Percentiles rank a stretch among this genome's conserved stretches.
Evolutionary conservation across 2,797 vertebrate genomes (phyloP).

Genomic region (Kryptopterus vitreolus): DNA sequence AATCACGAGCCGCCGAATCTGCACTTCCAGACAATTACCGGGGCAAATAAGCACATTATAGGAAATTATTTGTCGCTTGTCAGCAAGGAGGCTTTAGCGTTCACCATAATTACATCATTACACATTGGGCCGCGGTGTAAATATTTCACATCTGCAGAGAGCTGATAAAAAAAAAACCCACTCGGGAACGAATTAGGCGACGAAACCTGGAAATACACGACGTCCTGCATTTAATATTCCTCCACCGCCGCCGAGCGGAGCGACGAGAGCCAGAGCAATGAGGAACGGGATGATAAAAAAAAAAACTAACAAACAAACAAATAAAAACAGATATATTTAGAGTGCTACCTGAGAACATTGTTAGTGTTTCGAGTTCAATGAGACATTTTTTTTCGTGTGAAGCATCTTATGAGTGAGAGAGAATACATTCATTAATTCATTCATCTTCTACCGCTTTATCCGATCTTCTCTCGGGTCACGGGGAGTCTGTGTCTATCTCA

Average conservation of each 20-base stretch:
- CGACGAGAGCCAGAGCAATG: background rate
- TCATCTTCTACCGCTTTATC: too few relatives aligned
- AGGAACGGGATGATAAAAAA: background rate
- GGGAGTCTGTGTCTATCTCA: too few relatives aligned
- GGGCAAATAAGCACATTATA: constrained; percentile 38
- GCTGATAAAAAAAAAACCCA: constrained; percentile 43
- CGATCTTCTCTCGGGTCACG: too few relatives aligned
- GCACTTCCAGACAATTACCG: constrained; percentile 30
- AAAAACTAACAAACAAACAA: too few relatives aligned
- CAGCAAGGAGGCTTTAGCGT: constrained; percentile 25
- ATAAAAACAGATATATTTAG: background rate
- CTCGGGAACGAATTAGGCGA: constrained; percentile 29
- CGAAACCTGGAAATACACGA: constrained; percentile 14
- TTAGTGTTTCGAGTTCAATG: background rate
- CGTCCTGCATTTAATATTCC: constrained; percentile 19
- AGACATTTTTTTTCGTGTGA: too few relatives aligned
- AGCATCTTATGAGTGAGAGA: too few relatives aligned
- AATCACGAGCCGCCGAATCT: constrained; percentile 9
- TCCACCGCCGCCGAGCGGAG: background rate
- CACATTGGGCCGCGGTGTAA: constrained; percentile 22
- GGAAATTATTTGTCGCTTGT: constrained; percentile 27
- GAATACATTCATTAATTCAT: too few relatives aligned
- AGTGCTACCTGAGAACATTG: background rate
- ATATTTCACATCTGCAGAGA: constrained; percentile 25
- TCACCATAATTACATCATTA: constrained; percentile 43